These are phyloP conservation scores for Drosophila emarginata DNA, from an alignment of 2,888 invertebrate genomes.

Conservation along the genomic window DNA sequence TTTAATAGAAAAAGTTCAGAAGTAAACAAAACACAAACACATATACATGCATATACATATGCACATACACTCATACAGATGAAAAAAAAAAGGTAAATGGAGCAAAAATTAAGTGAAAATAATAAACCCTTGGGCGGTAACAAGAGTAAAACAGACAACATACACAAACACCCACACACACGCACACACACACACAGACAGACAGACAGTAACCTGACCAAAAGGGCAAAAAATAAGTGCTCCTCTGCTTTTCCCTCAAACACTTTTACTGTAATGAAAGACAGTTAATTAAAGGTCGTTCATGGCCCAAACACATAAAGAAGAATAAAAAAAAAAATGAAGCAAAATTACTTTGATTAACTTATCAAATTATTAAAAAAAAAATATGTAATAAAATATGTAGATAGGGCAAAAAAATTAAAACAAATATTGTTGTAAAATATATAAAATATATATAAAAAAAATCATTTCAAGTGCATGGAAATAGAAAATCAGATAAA, in stretches of 20 bases:
- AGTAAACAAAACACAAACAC: conserved; percentile 26
- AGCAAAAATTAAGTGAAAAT: conserved; percentile 73
- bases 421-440: neutral
- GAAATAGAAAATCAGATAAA: too few relatives aligned
- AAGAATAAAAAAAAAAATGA: neutral
- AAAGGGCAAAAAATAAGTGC: conserved; percentile 3
- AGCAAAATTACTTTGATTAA: neutral
- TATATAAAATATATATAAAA: too few relatives aligned
- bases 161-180: conserved; percentile 13
- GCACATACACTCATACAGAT: neutral
- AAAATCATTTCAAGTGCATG: too few relatives aligned
- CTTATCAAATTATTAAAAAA: neutral
- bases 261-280: conserved; percentile 40
- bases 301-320: neutral
- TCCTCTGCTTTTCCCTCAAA: neutral
- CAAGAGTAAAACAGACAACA: conserved; percentile 16
- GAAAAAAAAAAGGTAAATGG: conserved; percentile 42
- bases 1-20: conserved; percentile 46
- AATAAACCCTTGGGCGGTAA: conserved; percentile 60
- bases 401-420: neutral
- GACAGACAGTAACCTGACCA: neutral
- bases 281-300: conserved; percentile 52
- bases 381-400: neutral
- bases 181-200: neutral
- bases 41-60: neutral